Conservation (phyloP, 2,888 invertebrate species). For the Cryptus viduatorius region DNA sequence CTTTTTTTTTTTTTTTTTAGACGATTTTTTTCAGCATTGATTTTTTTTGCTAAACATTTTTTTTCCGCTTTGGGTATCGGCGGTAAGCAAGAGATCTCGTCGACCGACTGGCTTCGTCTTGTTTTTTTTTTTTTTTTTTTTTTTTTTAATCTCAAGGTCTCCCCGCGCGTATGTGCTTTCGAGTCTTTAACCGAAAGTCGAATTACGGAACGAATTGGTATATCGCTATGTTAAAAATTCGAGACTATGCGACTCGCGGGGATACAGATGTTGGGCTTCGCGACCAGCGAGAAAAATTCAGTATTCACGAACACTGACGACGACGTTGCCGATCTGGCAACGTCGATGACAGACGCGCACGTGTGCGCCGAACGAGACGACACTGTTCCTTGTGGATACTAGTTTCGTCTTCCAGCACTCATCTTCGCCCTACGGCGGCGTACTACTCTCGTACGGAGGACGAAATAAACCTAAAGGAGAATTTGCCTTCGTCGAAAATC, state of each 20-base stretch:
- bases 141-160: conserved; percentile 29
- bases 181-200: not conserved
- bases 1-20: conserved; percentile 18
- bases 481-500: not conserved
- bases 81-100: conserved; percentile 10
- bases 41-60: not conserved
- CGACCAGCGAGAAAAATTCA: not conserved
- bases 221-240: not conserved
- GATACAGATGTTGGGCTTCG: not conserved
- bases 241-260: not conserved
- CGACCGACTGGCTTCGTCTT: conserved; percentile 33
- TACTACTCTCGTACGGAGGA: conserved; percentile 21
- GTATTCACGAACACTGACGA: not conserved
- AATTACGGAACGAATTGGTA: not conserved
- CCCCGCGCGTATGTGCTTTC: conserved; percentile 17
- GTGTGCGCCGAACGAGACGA: conserved; percentile 45
- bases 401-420: conserved; percentile 27
- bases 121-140: conserved; percentile 11
- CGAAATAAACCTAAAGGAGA: not conserved
- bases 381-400: conserved; percentile 35
- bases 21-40: not conserved
- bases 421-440: conserved; percentile 18
- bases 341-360: conserved; percentile 64
- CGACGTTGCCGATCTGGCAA: conserved; percentile 58
- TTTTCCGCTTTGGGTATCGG: not conserved